Conservation (phyloP, 1,140 invertebrate genomes). For the Drosophila watanabei region DNA sequence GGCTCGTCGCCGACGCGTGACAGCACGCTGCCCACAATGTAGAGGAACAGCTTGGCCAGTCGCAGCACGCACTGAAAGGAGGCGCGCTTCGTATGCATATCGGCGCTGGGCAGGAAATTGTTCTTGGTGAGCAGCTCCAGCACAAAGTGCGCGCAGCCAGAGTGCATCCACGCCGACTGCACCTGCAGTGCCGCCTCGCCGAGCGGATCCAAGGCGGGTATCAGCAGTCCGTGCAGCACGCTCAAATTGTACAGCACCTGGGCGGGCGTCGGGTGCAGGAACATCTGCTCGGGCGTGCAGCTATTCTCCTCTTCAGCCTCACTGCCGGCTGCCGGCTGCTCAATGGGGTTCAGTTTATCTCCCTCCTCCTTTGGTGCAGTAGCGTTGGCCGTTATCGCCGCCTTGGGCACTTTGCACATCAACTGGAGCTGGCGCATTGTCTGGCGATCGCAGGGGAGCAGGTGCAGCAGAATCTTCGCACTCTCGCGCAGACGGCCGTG, state of each 20-base stretch:
- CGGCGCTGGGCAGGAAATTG: conserved; percentile 93
- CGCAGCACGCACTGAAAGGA: conserved; percentile 95
- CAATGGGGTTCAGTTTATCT: conserved; percentile 24
- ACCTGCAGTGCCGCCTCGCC: conserved; percentile 94
- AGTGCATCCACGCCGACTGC: conserved; percentile 92
- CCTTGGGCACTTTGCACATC: conserved; percentile 86
- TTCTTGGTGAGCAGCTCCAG: conserved; percentile 95
- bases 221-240: conserved; percentile 96
- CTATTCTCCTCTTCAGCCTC: conserved; percentile 21
- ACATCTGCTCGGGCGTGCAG: conserved; percentile 90
- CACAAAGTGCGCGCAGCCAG: conserved; percentile 91
- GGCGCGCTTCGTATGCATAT: conserved; percentile 92
- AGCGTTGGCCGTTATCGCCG: conserved; percentile 2
- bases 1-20: conserved; percentile 84
- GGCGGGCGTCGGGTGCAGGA: conserved; percentile 91
- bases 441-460: conserved; percentile 94
- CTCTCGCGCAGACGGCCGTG: conserved; percentile 94
- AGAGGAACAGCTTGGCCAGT: conserved; percentile 95
- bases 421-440: conserved; percentile 90
- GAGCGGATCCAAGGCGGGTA: conserved; percentile 94
- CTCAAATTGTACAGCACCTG: conserved; percentile 92
- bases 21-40: conserved; percentile 91
- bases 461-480: conserved; percentile 93
- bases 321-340: conserved; percentile 19
- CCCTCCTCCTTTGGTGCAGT: conserved; percentile 49